Percentiles rank a stretch among this genome's conserved stretches.
Conservation (phyloP, 2,797 vertebrate species). For the Scolopax bukidnonensis region DNA sequence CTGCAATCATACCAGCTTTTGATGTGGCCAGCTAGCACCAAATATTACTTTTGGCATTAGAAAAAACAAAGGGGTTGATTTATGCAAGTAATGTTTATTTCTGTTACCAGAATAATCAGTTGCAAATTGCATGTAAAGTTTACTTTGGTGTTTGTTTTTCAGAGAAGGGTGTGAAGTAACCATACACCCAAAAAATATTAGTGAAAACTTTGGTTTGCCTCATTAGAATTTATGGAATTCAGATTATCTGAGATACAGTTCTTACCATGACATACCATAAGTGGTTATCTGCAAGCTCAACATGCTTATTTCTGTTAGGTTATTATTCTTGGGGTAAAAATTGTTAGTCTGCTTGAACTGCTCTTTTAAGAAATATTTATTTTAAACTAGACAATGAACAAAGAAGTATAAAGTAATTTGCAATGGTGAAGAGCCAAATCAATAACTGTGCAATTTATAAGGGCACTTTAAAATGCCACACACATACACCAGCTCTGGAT, state of each 20-base stretch:
- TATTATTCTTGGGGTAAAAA: constrained; percentile 9
- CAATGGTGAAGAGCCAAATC: background rate
- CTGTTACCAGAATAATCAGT: constrained; percentile 49
- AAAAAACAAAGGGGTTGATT: constrained; percentile 57
- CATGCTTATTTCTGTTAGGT: background rate
- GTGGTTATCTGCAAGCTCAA: background rate
- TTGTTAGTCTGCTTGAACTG: background rate
- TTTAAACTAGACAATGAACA: background rate
- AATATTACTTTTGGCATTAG: constrained; percentile 47
- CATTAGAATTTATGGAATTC: background rate
- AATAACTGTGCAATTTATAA: background rate
- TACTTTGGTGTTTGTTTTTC: constrained; percentile 53
- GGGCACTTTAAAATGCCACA: background rate
- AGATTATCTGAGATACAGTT: background rate
- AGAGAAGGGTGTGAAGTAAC: background rate
- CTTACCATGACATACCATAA: background rate
- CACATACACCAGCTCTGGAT: background rate
- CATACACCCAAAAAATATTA: background rate
- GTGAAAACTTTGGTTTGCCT: background rate
- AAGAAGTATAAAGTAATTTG: background rate
- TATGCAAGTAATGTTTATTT: constrained; percentile 60
- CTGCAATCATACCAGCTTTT: constrained; percentile 26
- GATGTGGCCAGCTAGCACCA: constrained; percentile 48
- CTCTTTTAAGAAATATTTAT: background rate
- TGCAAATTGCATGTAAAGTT: constrained; percentile 67